Evolutionary conservation across 2,113 vertebrate species (phyloP), one percentile per base, ranked within the genome.

Genomic region (Callithrix jacchus): DNA sequence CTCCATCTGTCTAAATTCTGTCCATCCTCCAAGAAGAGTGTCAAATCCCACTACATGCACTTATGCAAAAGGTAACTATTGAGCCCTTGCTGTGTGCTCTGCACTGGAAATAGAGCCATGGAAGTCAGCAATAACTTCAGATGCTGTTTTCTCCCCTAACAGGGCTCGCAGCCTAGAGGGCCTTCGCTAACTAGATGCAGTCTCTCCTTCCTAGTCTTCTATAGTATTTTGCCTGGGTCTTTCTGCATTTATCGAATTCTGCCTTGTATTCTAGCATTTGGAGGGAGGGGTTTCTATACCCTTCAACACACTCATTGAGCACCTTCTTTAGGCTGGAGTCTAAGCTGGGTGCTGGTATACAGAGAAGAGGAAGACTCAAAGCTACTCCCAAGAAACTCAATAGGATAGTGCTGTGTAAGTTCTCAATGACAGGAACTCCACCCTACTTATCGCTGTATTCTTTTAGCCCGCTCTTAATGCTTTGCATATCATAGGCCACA

Each of bases 191-290:
- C 74, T 20, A 17, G 35, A 32, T 2, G 10, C 47, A 0, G 20
- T 54, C 64, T 8, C n/a, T 8, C 35, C 45, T 86, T 76, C 18
- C 81, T 61, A 40, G 73, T 42, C n/a, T 12, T 49, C 54, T 52
- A 16, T 20, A 32, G 86, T 56, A 17, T 47, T 84, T 71, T 27
- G 7, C 49, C 58, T 20, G 30, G 2, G 5, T 86, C 79, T 82
- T 66, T 61, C 64, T 77, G 40, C 52, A 47, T 40, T 58, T 95
- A 87, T 68, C n/a, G 66, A 47, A 70, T 70, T 93, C 91, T 92
- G 32, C 56, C 45, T 64, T 83, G 37, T 70, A 49, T 23, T n/a
- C 42, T 64, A 56, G 64, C 35, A 76, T 42, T 87, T 61, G 49
- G 21, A 37, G 17, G 10, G 16, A 9, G 8, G 47, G 16, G 14